Base-by-base conservation (phyloP, 2,888 invertebrate genomes). In the Quadroppia sp. region DNA sequence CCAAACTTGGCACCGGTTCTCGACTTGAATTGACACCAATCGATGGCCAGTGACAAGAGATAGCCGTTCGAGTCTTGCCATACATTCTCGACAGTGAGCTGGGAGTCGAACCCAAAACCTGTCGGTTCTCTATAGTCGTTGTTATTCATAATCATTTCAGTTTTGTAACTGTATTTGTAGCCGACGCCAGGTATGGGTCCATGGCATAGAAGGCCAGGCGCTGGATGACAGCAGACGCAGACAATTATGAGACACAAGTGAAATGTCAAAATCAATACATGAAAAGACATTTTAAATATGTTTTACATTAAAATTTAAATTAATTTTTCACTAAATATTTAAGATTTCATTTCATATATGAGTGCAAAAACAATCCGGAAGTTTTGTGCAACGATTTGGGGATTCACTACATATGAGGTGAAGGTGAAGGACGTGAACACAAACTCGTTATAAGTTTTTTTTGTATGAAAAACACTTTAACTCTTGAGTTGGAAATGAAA, bases 61-160 rank as follows among this genome's bases (percentile, higher is more conserved):
- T 70, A 74, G 25, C 28, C 20, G 7, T 23, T 20, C 17, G 50
- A 28, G 71, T 76, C 64, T 71, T 76, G 72, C 76, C 76, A 76
- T 20, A 76, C 61, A 71, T 76, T 76, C 42, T 75, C 69, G 25
- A 76, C 64, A 4, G 32, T n/a, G 20, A 76, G 25, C n/a, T 64
- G 25, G 11, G 61, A 50, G 36, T 72, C 42, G 13, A 61, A 42
- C 32, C 70, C 59, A 71, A 76, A 75, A 23, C 74, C 75, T 11
- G 71, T 70, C 72, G 76, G 76, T 45, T 76, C 76, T 42, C 67
- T 23, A 32, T 71, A 72, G 53, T 76, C 76, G 71, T 70, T 45
- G 53, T 76, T 76, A 56, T 76, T 76, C n/a, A 76, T 32, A 40
- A 71, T 32, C 20, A 74, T 40, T 32, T 53, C 30, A 13, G 72